Evolutionary conservation across 2,888 invertebrate species (phyloP).

Genomic region (Drosophila falleni): DNA sequence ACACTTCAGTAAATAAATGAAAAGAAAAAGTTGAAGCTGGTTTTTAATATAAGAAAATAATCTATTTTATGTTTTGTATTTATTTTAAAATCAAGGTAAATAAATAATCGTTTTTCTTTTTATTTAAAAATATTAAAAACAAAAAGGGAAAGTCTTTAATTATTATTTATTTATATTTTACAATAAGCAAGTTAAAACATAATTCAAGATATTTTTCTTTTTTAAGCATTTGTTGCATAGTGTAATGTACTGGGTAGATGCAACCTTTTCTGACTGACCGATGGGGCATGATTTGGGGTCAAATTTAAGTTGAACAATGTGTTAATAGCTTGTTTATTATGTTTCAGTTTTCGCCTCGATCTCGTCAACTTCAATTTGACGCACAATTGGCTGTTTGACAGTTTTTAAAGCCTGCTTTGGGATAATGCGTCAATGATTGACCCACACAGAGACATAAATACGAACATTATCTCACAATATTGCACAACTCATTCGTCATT

Average conservation of each 20-base stretch:
- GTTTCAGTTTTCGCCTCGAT: conserved; percentile 37
- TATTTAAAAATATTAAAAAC: no score
- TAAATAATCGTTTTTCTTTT: no score
- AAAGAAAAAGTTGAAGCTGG: no score
- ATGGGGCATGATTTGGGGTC: conserved; percentile 45
- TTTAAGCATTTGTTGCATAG: conserved; percentile 29
- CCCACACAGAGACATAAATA: conserved; percentile 27
- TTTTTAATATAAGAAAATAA: no score
- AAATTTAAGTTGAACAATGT: conserved; percentile 51
- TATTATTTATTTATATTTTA: no score
- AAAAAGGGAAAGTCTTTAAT: no score
- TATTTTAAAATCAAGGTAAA: no score
- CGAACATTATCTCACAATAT: conserved; percentile 45
- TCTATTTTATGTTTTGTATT: no score
- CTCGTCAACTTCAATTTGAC: conserved; percentile 65
- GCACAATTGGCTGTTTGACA: conserved; percentile 49
- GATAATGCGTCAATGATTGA: conserved; percentile 1
- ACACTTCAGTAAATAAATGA: conserved; percentile 3
- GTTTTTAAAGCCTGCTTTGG: conserved; percentile 46
- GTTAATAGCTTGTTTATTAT: conserved; percentile 72
- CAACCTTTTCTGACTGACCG: conserved; percentile 9
- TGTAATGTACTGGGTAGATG: conserved; percentile 26
- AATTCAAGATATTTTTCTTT: background rate
- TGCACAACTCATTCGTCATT: conserved; percentile 55
- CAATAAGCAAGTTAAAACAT: no score